Percentiles rank a stretch among this genome's conserved stretches.
These are phyloP conservation scores for Paedocypris sp. DNA, from an alignment of 2,113 vertebrate species.

Conservation along the genomic window DNA sequence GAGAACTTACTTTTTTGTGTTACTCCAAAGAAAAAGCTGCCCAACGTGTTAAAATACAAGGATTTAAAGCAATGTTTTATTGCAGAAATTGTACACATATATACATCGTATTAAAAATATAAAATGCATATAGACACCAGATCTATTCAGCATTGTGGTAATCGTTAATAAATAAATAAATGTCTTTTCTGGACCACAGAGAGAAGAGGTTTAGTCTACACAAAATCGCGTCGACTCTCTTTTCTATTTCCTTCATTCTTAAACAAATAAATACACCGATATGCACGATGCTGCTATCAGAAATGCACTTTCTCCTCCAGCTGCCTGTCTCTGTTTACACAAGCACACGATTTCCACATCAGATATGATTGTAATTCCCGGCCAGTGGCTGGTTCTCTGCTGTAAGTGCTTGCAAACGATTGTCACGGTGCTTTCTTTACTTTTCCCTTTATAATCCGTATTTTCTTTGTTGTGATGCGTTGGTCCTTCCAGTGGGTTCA, in stretches of 20 bases:
- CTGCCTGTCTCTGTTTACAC: conserved; percentile 48
- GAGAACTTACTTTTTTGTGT: too few species aligned
- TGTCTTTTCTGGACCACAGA: conserved; percentile 60
- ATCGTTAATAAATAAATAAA: conserved; percentile 97
- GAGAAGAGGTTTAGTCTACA: conserved; percentile 47
- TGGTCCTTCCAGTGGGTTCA: not conserved
- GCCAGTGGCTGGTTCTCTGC: conserved; percentile 54
- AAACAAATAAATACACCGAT: conserved; percentile 51
- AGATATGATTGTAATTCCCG: conserved; percentile 72
- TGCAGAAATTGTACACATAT: conserved; percentile 92
- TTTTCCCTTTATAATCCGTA: conserved; percentile 24
- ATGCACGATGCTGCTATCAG: conserved; percentile 28
- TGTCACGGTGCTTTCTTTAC: conserved; percentile 24
- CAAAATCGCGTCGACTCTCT: conserved; percentile 51
- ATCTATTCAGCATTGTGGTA: conserved; percentile 83
- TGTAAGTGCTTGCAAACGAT: conserved; percentile 77
- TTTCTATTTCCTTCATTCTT: not conserved
- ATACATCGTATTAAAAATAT: conserved; percentile 87
- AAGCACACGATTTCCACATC: conserved; percentile 71
- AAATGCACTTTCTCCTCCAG: conserved; percentile 40
- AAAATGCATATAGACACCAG: conserved; percentile 84
- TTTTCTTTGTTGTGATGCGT: not conserved
- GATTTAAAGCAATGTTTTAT: conserved; percentile 70
- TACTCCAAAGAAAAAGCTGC: not conserved
- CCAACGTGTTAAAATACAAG: conserved; percentile 11